Conservation (phyloP, 2,888 invertebrate genomes). For the Aleiodes leptofemur region DNA sequence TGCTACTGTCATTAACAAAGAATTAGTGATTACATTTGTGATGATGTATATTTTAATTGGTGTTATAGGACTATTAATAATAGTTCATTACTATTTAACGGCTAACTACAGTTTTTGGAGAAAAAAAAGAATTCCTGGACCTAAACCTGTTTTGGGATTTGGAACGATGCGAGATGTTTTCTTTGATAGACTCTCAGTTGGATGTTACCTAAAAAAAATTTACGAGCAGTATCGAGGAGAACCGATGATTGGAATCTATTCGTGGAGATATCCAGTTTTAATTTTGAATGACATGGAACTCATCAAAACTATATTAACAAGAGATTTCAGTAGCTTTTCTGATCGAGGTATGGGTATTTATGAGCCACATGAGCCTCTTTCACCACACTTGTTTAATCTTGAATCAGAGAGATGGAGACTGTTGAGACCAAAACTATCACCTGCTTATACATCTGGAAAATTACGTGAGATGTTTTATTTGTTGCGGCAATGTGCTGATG, state of each 20-base stretch:
- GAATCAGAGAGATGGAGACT: conserved; percentile 74
- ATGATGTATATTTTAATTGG: too few relatives aligned
- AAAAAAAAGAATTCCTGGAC: conserved; percentile 69
- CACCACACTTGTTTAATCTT: conserved; percentile 69
- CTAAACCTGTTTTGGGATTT: conserved; percentile 65
- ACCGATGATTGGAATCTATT: conserved; percentile 71
- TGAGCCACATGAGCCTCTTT: conserved; percentile 66
- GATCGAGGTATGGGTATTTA: conserved; percentile 46
- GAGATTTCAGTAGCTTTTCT: conserved; percentile 50
- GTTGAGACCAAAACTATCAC: conserved; percentile 73
- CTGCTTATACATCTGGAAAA: conserved; percentile 76
- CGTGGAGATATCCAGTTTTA: conserved; percentile 39
- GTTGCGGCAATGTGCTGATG: conserved; percentile 68
- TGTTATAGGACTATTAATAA: not conserved
- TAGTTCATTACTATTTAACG: conserved; percentile 60
- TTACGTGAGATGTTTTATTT: conserved; percentile 75
- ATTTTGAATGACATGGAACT: conserved; percentile 50
- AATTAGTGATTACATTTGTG: too few relatives aligned
- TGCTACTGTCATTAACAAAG: too few relatives aligned
- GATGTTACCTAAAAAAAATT: conserved; percentile 33
- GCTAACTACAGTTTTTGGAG: conserved; percentile 73
- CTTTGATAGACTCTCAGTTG: conserved; percentile 38
- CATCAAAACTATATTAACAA: conserved; percentile 49
- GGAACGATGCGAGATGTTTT: conserved; percentile 69
- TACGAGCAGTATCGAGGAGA: conserved; percentile 49